Evolutionary conservation across 2,888 invertebrate species (phyloP), one percentile per base, ranked within the genome.

Genomic region (Bellardia bayeri): DNA sequence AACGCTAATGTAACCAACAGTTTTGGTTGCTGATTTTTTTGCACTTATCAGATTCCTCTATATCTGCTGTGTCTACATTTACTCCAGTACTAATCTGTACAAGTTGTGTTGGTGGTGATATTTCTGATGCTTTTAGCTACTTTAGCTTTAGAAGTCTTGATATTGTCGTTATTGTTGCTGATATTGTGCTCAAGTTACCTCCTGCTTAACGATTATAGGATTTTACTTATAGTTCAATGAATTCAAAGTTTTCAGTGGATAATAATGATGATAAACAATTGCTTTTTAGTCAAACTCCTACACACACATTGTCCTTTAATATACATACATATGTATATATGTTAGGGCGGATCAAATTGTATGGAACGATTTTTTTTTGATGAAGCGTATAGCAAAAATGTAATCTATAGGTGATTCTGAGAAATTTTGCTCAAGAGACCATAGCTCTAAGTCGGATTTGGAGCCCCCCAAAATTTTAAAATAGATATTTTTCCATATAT

Each of bases 201-300:
- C 7, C 37, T 56, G 45, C 74, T 82, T 61, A 56, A 49, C 75
- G 74, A 82, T 74, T 82, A 68, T 45, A 74, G 66, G 56, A 82
- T 75, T 82, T 74, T 42, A 49, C 75, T 82, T 82, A 49, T 23
- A 37, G 58, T 75, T 74, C 74, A 74, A 56, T 82, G 66, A 68
- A 58, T 74, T 58, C 30, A 63, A 58, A 58, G 49, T 66, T 66
- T 74, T 58, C 42, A 56, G 11, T 56, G 23, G 78, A 68, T 49
- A 82, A 66, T 66, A 42, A 33, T 49, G 49, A 66, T 66, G 42
- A 23, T 16, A 45, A 66, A 45, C 23, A 16, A 66, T 66, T 13
- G 3, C 13, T 42, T 42, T 66, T 16, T 42, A 66, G 8, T 11
- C 16, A 13, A 11, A 23, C 6, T 23, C 42, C n/a, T 16, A 42